Conservation (phyloP, 2,113 vertebrate genomes). For the Talpa occidentalis region DNA sequence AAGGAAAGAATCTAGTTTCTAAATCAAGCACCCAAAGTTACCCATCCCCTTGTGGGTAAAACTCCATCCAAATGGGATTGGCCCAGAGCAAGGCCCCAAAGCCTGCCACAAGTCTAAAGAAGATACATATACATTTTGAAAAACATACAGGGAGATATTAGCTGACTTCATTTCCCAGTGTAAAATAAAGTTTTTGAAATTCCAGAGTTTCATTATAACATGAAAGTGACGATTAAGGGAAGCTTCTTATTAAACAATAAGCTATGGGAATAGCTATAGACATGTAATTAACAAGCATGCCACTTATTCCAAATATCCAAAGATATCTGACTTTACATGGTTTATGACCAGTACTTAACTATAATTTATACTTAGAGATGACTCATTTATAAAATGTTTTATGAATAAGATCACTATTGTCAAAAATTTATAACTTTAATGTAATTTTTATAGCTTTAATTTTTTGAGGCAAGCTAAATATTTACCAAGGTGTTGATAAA, state of each 20-base stretch:
- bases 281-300: neutral
- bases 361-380: conserved; percentile 40
- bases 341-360: conserved; percentile 45
- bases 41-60: too few species aligned
- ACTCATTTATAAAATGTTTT: conserved; percentile 43
- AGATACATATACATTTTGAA: too few species aligned
- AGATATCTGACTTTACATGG: neutral
- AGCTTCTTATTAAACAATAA: conserved; percentile 50
- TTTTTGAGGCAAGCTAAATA: conserved; percentile 23
- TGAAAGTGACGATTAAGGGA: conserved; percentile 48
- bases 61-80: too few species aligned
- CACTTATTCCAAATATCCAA: too few species aligned
- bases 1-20: too few species aligned
- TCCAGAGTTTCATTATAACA: neutral
- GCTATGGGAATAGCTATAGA: neutral
- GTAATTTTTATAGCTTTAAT: conserved; percentile 50
- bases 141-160: neutral
- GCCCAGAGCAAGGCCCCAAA: too few species aligned
- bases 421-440: conserved; percentile 49
- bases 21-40: too few species aligned
- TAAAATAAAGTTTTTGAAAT: conserved; percentile 50
- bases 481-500: conserved; percentile 2
- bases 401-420: neutral
- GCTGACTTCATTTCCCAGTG: conserved; percentile 12
- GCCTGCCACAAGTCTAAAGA: too few species aligned